These are phyloP conservation scores for Otocyon megalotis DNA, from an alignment of 2,113 vertebrate species.

Conservation along the genomic window DNA sequence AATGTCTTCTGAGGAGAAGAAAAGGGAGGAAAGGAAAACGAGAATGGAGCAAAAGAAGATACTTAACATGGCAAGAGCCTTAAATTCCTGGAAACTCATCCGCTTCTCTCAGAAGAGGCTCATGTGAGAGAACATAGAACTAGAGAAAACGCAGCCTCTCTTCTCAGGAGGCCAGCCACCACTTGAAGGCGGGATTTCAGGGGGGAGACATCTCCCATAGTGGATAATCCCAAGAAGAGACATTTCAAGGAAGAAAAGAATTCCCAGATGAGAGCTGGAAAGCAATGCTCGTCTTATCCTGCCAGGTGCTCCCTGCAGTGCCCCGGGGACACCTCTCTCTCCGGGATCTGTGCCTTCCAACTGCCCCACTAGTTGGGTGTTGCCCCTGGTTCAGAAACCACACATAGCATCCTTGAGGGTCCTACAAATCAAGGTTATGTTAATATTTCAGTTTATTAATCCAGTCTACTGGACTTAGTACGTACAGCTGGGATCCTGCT, in stretches of 20 bases:
- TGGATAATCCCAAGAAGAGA: neutral
- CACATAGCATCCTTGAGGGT: neutral
- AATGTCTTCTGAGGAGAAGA: neutral
- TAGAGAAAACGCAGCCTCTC: neutral
- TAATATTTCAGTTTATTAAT: neutral
- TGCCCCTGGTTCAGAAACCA: neutral
- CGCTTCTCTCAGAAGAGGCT: neutral
- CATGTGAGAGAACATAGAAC: neutral
- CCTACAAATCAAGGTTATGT: neutral
- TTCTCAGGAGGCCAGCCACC: neutral
- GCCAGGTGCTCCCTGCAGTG: neutral
- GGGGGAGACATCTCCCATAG: neutral
- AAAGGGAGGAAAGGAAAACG: neutral
- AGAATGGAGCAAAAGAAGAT: neutral
- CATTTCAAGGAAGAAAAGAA: neutral
- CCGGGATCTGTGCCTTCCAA: no score
- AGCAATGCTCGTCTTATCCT: neutral
- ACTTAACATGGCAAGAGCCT: neutral
- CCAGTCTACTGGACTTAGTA: neutral
- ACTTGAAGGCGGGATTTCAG: neutral
- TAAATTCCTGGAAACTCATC: slow-evolving; percentile 26
- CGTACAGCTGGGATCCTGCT: neutral
- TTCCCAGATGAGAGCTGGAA: neutral
- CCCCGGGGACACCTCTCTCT: neutral
- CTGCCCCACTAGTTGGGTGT: neutral